These are phyloP conservation scores for Cyprinodon diabolis DNA, from an alignment of 2,797 vertebrate genomes.

Conservation along the genomic window DNA sequence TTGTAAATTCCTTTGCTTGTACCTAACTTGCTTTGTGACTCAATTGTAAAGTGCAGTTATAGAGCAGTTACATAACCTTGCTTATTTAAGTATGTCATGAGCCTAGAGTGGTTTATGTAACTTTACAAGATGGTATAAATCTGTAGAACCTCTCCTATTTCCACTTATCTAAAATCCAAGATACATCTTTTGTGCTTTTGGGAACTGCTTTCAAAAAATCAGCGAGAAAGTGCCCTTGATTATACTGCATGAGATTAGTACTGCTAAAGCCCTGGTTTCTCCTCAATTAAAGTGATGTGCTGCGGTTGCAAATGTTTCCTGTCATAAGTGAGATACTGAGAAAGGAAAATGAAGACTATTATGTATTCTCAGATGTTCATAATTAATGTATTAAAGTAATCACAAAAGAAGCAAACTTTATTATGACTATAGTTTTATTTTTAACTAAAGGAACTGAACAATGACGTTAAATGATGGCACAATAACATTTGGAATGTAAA, in stretches of 20 bases:
- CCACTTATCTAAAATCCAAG: conserved; percentile 72
- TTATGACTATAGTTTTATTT: conserved; percentile 49
- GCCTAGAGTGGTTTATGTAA: conserved; percentile 82
- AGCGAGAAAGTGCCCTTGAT: conserved; percentile 54
- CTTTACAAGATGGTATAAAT: conserved; percentile 80
- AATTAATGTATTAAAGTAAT: conserved; percentile 48
- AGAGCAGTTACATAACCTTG: conserved; percentile 80
- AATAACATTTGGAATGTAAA: conserved; percentile 26
- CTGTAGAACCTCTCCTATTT: conserved; percentile 65
- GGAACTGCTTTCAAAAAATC: conserved; percentile 60
- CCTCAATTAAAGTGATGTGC: conserved; percentile 49
- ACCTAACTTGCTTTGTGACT: conserved; percentile 78
- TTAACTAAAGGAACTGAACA: conserved; percentile 26
- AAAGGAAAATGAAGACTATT: conserved; percentile 34
- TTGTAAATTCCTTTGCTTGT: conserved; percentile 82
- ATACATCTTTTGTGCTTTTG: conserved; percentile 63
- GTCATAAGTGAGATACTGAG: conserved; percentile 33
- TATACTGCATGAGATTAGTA: conserved; percentile 60
- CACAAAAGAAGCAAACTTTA: conserved; percentile 36
- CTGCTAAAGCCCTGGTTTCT: conserved; percentile 47
- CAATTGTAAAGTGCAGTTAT: conserved; percentile 76
- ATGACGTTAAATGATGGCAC: conserved; percentile 34
- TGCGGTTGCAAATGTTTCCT: conserved; percentile 43
- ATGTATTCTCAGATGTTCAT: conserved; percentile 51
- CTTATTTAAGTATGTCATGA: conserved; percentile 83